Base-by-base conservation (phyloP, 2,888 invertebrate genomes). In the Asteroscopus sphinx region DNA sequence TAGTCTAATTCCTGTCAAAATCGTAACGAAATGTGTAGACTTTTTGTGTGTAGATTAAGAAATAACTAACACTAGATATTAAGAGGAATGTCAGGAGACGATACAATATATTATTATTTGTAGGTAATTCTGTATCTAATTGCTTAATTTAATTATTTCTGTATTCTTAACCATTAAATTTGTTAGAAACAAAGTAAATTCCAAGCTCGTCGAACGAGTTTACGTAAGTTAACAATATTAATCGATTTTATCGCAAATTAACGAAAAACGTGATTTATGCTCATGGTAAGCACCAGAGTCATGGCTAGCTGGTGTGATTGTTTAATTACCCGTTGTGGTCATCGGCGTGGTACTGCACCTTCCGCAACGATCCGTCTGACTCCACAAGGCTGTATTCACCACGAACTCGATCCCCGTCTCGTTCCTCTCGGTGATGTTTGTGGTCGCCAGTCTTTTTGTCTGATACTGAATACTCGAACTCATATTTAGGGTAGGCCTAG, bases 361-460 rank as follows among this genome's bases (percentile, higher is more conserved):
- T 95, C 74, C 95, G 89, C 48, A 95, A 77, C 16, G 95, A 95
- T 56, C 95, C 95, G 71, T 95, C 95, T 15, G 95, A 90, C 77
- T 95, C 95, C 17, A 95, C 90, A 56, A 95, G 86, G 67, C 95
- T 95, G 83, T 95, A 95, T 54, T 93, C 93, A 4, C 95, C 95
- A 56, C 90, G 92, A n/a, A 95, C 95, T 52, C 89, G 86, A 68
- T 95, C 95, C 0, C 95, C 95, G 53, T 95, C 95, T 45, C 95
- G 87, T 13, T 90, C 79, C 78, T 95, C 95, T 4, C 88, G 85
- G 64, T 95, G 95, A 30, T 90, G 87, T 70, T 95, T 95, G 63
- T 95, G 93, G 73, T 95, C 95, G 7, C 95, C 95, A 0, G 95
- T 95, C 64, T 94, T 94, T 53, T 92, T 92, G 56, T 95, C 95